Evolutionary conservation across 1,140 invertebrate genomes (phyloP), one percentile per base, ranked within the genome.

Genomic region (Notospermus geniculatus): DNA sequence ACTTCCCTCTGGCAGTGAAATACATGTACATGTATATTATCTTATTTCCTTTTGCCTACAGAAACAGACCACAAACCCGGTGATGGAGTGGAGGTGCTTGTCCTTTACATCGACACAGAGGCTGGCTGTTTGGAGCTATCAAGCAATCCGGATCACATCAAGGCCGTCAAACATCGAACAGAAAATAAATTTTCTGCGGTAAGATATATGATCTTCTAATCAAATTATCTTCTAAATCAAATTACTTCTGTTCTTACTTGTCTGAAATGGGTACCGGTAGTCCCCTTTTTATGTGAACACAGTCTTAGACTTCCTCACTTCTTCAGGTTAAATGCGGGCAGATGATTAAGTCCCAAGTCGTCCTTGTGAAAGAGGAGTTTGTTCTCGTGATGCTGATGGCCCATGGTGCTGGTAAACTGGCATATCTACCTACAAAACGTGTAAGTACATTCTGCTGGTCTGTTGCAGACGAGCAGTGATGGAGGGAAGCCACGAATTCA

Each of bases 381-480:
- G 62, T 70, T n/a, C 32, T 79, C 27, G 69, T 74, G 22, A 57
- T 60, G 28, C 54, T 79, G 13, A 69, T 64, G 22, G 69, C 63
- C 0, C 71, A 73, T 39, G 69, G 62, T 41, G 39, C 36, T 25
- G 77, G 75, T 22, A 63, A 60, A 43, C 45, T 77, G 25, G 77
- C 71, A 2, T 72, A 69, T 23, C 32, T 77, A 23, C 75, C 75
- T 17, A 58, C 68, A 23, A 71, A 63, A 60, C 67, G 65, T 64
- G 75, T 77, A 65, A 64, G 57, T 59, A 2, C 22, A 15, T 1
- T 1, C 22, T 56, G 11, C 54, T 39, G 11, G 5, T n/a, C n/a
- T n/a, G n/a, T n/a, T n/a, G n/a, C n/a, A 27, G 7, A 19, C 11
- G 27, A 5, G 19, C 32, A 11, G 7, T 15, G 27, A 55, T 25